Conservation (phyloP, 2,888 invertebrate species). For the Tenthredo livida region DNA sequence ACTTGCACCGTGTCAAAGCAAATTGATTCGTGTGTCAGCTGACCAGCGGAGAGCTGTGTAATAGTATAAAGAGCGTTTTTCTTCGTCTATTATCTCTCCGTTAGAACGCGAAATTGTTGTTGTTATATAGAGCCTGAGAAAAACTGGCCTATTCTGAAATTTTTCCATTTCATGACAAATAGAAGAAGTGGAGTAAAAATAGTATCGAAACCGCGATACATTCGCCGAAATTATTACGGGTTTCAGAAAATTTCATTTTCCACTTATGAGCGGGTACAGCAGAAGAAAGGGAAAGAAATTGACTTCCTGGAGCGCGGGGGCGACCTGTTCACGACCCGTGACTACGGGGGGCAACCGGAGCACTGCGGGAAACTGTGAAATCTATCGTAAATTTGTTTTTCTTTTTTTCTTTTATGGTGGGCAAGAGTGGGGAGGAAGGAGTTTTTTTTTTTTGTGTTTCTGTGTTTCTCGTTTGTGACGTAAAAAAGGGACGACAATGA, state of each 20-base stretch:
- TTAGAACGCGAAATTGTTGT: too few species aligned
- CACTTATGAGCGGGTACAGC: rapidly evolving
- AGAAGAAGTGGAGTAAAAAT: too few species aligned
- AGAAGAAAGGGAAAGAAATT: not conserved
- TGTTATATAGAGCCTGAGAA: too few species aligned
- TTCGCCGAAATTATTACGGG: not conserved
- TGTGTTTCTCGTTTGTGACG: too few species aligned
- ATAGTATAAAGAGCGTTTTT: not conserved
- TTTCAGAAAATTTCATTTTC: not conserved
- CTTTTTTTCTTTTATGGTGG: too few species aligned
- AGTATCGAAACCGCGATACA: too few species aligned
- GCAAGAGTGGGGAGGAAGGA: too few species aligned
- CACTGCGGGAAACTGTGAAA: slow-evolving; percentile 27
- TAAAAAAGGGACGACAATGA: too few species aligned
- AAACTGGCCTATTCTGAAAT: too few species aligned
- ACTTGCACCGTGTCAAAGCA: slow-evolving; percentile 57
- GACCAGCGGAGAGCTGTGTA: not conserved
- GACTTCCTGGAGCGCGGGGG: not conserved
- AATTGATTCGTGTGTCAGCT: slow-evolving; percentile 57
- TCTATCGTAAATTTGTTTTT: not conserved
- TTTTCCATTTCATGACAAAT: too few species aligned
- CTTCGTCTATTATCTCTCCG: too few species aligned
- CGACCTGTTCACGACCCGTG: not conserved
- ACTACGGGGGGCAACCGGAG: slow-evolving; percentile 36
- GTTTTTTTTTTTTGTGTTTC: too few species aligned